Percentiles rank a stretch among this genome's conserved stretches.
Conservation (phyloP, 2,888 invertebrate species). For the Prosopocoilus inquinatus region DNA sequence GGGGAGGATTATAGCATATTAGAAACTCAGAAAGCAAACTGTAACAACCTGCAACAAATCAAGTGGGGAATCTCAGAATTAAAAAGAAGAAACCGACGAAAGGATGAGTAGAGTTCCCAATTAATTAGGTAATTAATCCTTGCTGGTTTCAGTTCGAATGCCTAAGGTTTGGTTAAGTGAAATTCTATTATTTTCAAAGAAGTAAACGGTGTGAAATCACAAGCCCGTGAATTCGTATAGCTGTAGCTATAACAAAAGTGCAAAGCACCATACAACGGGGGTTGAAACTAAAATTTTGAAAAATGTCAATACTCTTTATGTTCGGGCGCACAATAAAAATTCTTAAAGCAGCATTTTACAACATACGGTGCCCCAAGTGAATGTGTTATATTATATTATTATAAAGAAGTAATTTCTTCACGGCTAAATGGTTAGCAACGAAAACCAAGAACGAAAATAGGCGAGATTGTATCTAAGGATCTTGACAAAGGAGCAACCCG, state of each 20-base stretch:
- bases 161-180: too few species aligned
- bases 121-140: too few species aligned
- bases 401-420: slow-evolving; percentile 53
- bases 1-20: slow-evolving; percentile 22
- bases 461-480: slow-evolving; percentile 47
- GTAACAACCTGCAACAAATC: slow-evolving; percentile 5
- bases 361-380: slow-evolving; percentile 22
- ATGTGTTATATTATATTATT: slow-evolving; percentile 52
- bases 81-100: too few species aligned
- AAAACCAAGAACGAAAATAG: slow-evolving; percentile 40
- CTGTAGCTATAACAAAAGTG: not conserved
- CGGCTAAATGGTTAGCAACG: slow-evolving; percentile 49
- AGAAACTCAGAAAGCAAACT: slow-evolving; percentile 23
- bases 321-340: not conserved
- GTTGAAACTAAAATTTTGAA: too few species aligned
- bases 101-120: too few species aligned
- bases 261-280: too few species aligned
- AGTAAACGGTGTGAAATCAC: too few species aligned
- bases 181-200: too few species aligned
- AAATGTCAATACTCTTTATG: not conserved
- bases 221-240: not conserved
- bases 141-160: too few species aligned
- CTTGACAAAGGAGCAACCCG: slow-evolving; percentile 42
- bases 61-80: too few species aligned
- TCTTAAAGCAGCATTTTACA: not conserved